These are phyloP conservation scores for Anoura caudifer DNA, from an alignment of 2,113 vertebrate species.

Conservation along the genomic window DNA sequence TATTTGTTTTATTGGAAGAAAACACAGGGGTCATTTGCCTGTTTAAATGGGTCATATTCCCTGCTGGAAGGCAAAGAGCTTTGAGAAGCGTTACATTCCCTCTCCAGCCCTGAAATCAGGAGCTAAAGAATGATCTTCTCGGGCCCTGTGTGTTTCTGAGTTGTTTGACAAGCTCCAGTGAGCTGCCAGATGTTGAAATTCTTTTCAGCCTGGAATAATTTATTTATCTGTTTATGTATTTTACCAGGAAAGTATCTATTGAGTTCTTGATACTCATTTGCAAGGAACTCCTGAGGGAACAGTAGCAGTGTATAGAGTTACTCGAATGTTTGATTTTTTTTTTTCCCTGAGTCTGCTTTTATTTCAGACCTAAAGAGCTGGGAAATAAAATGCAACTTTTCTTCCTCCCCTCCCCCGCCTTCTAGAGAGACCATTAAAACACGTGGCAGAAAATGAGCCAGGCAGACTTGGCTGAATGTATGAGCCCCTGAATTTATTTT, in stretches of 20 bases:
- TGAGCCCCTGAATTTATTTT: slow-evolving; percentile 71
- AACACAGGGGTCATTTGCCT: slow-evolving; percentile 14
- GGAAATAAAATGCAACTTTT: slow-evolving; percentile 78
- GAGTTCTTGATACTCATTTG: slow-evolving; percentile 81
- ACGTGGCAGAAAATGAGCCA: slow-evolving; percentile 79
- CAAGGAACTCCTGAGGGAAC: slow-evolving; percentile 78
- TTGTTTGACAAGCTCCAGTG: slow-evolving; percentile 82
- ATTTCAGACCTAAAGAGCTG: slow-evolving; percentile 74
- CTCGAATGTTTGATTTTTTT: slow-evolving; percentile 68
- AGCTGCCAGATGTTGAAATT: slow-evolving; percentile 85
- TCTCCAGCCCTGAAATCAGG: slow-evolving; percentile 67
- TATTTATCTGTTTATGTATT: slow-evolving; percentile 86
- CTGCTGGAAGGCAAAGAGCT: background rate
- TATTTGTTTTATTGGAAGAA: slow-evolving; percentile 57
- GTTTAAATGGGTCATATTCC: slow-evolving; percentile 48
- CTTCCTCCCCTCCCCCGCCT: slow-evolving; percentile 66
- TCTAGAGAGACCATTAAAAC: slow-evolving; percentile 73
- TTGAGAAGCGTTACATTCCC: slow-evolving; percentile 59
- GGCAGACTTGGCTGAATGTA: slow-evolving; percentile 76
- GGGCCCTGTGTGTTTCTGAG: slow-evolving; percentile 81
- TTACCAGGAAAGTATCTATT: slow-evolving; percentile 83
- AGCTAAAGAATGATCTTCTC: slow-evolving; percentile 78
- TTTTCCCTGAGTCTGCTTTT: slow-evolving; percentile 63
- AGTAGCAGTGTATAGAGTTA: slow-evolving; percentile 83
- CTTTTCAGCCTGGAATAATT: slow-evolving; percentile 82